Percentiles rank a stretch among this genome's conserved stretches.
Conservation (phyloP, 2,113 vertebrate species). For the Leptobrachium ailaonicum region DNA sequence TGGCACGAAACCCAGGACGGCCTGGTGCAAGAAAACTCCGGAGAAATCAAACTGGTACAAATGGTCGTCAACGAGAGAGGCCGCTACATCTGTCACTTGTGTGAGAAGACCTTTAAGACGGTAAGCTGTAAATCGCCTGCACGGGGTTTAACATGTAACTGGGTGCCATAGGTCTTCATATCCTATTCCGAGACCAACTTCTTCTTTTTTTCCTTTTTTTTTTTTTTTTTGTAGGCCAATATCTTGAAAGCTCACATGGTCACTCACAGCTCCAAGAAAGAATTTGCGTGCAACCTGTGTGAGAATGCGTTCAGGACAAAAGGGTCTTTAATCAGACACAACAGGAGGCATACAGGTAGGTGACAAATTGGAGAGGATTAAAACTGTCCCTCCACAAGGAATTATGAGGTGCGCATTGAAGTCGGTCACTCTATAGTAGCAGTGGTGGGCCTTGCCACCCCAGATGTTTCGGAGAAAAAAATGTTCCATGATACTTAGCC, state of each 20-base stretch:
- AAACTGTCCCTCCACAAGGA: background rate
- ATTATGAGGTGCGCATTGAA: too few species aligned
- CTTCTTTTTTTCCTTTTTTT: background rate
- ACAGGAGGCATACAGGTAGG: conserved; percentile 92
- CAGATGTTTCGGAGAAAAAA: too few species aligned
- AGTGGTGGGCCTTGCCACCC: too few species aligned
- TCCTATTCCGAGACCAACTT: background rate
- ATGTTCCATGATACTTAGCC: too few species aligned
- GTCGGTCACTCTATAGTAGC: too few species aligned
- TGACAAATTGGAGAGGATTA: background rate
- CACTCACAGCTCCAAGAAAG: conserved; percentile 92
- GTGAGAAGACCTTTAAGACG: conserved; percentile 96
- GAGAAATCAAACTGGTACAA: conserved; percentile 67
- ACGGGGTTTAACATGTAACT: too few species aligned
- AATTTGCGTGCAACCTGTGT: conserved; percentile 89
- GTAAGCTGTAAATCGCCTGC: conserved; percentile 61
- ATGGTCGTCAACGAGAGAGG: conserved; percentile 84
- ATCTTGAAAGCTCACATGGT: conserved; percentile 95
- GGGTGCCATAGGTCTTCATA: too few species aligned
- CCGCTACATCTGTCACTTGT: conserved; percentile 83
- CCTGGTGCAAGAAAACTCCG: conserved; percentile 36
- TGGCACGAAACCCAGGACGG: conserved; percentile 61
- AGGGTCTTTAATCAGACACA: conserved; percentile 94
- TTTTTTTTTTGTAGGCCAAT: conserved; percentile 72
- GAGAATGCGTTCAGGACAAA: conserved; percentile 91